Evolutionary conservation across 2,113 vertebrate species (phyloP), one percentile per base, ranked within the genome.

Genomic region (Thamnaconus septentrionalis): DNA sequence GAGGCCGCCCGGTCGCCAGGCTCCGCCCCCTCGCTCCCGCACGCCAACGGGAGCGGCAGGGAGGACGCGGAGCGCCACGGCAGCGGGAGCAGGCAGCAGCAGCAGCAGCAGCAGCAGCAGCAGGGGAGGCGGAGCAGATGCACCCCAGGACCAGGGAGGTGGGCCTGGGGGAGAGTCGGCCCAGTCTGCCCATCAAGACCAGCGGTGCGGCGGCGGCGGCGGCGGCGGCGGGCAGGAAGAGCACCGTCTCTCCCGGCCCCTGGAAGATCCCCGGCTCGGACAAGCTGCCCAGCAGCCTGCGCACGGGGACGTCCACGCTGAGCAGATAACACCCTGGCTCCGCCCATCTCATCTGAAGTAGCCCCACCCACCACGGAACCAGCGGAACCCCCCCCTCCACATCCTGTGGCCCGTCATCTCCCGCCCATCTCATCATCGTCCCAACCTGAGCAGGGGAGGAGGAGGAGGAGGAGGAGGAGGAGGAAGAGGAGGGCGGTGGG

Each of bases 231-330:
- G 89, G 91, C 77, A 93, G 94, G 84, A 98, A 94, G 90, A 91
- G 93, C 76, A 94, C 94, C 0, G 92, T 98, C 73, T 96, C 95
- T 56, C 97, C 97, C 0, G 97, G 97, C 71, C 97, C 95, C 0
- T 98, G 97, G 97, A 98, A 95, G 90, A 96, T 99, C 84, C 97
- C 97, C 0, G 96, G 96, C 66, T 95, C 94, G 0, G 94, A 98
- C 89, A 96, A 95, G 92, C 93, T 98, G 85, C 94, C 96, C 11
- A 92, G 93, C 61, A 87, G 91, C 42, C 92, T 97, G 82, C 94
- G 94, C 72, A 92, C 95, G 40, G 93, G 94, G 76, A 91, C 95
- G 61, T 95, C 96, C 87, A 94, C 95, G 62, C 93, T 95, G 85
- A 93, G 94, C 93, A 94, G 95, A 93, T 98, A 95, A 91, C 89